These are phyloP conservation scores for Platyscapa corneri DNA, from an alignment of 1,140 invertebrate species.

Conservation along the genomic window DNA sequence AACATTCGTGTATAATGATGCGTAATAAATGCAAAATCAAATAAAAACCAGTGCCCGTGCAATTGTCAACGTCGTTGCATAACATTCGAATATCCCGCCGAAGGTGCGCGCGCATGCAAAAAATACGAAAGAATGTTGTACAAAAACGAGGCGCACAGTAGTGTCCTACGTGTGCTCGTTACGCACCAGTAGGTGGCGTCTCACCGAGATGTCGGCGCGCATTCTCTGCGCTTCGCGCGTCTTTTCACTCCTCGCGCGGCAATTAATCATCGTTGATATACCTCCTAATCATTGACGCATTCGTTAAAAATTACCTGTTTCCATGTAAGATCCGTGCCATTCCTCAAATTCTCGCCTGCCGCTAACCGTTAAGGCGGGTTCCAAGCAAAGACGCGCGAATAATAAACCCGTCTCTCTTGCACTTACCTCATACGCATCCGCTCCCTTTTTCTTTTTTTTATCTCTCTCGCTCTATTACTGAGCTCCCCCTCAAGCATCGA, in stretches of 20 bases:
- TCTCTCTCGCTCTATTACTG: neutral
- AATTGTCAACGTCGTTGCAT: neutral
- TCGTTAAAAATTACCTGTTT: no score
- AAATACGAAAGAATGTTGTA: neutral
- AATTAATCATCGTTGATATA: neutral
- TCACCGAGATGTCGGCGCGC: neutral
- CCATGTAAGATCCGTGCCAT: no score
- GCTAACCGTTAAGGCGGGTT: no score
- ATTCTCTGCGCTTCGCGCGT: neutral
- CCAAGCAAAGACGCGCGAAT: no score
- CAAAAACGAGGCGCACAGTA: neutral
- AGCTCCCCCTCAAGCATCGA: neutral
- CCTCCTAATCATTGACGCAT: neutral
- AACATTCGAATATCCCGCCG: neutral
- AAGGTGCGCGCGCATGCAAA: no score
- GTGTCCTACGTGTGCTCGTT: neutral
- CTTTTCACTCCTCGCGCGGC: no score
- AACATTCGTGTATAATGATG: no score
- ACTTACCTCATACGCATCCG: neutral
- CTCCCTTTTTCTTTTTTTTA: neutral
- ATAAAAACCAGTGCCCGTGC: no score
- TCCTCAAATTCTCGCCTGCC: no score
- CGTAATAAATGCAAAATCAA: no score
- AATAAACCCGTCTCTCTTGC: neutral
- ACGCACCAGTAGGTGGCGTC: slow-evolving; percentile 23